Conservation (phyloP, 53 echinoderm and acorn worm genomes). For the Arbacia lixula region DNA sequence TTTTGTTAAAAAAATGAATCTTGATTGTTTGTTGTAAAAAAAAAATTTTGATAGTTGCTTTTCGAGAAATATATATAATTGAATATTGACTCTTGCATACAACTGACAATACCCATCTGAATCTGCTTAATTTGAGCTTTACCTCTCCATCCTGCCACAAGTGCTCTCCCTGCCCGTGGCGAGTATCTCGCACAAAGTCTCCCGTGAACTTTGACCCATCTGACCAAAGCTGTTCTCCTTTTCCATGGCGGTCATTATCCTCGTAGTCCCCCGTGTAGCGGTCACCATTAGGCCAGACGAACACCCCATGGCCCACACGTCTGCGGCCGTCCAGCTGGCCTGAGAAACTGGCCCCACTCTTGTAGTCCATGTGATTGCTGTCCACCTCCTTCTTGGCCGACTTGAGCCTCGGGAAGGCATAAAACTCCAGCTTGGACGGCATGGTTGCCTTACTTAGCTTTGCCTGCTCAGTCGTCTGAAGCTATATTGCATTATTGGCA, state of each 20-base stretch:
- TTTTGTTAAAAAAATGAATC: too few species aligned
- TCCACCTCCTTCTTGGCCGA: conserved; percentile 81
- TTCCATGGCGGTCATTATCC: conserved; percentile 86
- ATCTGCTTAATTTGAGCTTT: not conserved
- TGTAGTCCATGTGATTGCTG: conserved; percentile 80
- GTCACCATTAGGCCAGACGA: conserved; percentile 96
- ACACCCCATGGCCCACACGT: conserved; percentile 78
- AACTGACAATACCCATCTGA: not conserved
- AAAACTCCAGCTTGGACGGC: conserved; percentile 89
- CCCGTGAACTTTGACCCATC: conserved; percentile 88
- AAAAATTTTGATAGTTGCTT: too few species aligned
- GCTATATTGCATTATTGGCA: not conserved
- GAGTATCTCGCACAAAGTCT: conserved; percentile 80
- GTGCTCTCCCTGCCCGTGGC: conserved; percentile 92
- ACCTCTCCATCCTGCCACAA: conserved; percentile 96
- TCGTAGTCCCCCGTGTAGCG: conserved; percentile 83
- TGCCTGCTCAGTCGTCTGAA: not conserved
- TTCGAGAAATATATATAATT: too few species aligned
- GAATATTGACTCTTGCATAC: too few species aligned
- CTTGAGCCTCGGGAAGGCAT: conserved; percentile 85
- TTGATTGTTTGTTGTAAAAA: too few species aligned
- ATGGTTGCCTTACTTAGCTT: too few species aligned
- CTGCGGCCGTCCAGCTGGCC: conserved; percentile 84
- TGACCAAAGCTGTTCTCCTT: conserved; percentile 90
- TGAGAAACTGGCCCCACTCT: conserved; percentile 88